Base-by-base conservation (phyloP, 2,797 vertebrate species). In the Anomalospiza imberbis region DNA sequence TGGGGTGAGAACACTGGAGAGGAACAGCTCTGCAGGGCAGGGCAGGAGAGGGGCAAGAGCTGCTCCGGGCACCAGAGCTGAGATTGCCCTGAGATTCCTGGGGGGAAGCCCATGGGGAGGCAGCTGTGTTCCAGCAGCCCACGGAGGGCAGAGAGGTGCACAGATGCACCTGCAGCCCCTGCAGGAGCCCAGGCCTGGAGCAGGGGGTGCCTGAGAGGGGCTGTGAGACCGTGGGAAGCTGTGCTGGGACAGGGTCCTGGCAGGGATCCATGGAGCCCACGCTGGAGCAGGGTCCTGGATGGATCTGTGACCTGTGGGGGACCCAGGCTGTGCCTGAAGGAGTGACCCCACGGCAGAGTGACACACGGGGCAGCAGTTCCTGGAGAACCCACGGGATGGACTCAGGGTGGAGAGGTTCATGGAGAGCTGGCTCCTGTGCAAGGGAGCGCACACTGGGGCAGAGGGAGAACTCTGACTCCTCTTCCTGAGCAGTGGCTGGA, bases 341-440 rank as follows among this genome's bases (percentile, higher is more conserved):
- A 44, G 32, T 51, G 71, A 44, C 12, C 61, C 45, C 18, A 7
- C 1, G 2, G 17, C 13, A 18, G 20, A 31, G 70, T 8, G 70
- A 42, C 26, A 55, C 51, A 17, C 0, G 0, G 25, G 22, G 70
- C 14, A 57, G 61, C 51, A 58, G 31, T 0, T 66, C 44, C 36
- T 44, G 44, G 7, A 55, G 31, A 66, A 28, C 1, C 51, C 4
- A 17, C 12, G 38, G 53, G 17, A 31, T 31, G 70, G 51, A 14
- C 62, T 32, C 26, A 5, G 15, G 17, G 0, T 36, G 26, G 36
- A 67, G 22, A 51, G 53, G 36, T 1, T 42, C 32, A 8, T 22
- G 53, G 44, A 58, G 26, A 44, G 54, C 70, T 58, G 26, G 4
- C 14, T 36, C 18, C 82, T 26, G 38, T 32, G 62, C 45, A 32